Conservation (phyloP, 2,888 invertebrate genomes). For the Plebejus argus region DNA sequence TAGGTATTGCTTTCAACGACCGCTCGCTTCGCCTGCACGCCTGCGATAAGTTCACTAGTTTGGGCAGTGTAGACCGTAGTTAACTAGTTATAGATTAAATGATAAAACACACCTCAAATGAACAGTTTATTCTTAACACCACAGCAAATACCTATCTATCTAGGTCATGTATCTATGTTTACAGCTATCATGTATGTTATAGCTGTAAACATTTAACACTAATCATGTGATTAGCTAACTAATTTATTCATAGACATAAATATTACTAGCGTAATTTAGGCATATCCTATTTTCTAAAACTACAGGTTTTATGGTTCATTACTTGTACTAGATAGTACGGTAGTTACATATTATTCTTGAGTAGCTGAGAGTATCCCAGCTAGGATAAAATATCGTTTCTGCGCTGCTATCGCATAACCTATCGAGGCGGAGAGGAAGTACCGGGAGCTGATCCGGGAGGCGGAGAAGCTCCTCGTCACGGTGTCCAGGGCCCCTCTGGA, state of each 20-base stretch:
- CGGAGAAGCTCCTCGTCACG: slow-evolving; percentile 87
- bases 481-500: slow-evolving; percentile 84
- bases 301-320: background rate
- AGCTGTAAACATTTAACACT: background rate
- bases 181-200: too few species aligned
- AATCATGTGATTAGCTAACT: background rate
- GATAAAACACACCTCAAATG: background rate
- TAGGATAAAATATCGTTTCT: too few species aligned
- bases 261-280: too few species aligned
- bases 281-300: background rate
- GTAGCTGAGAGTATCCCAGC: too few species aligned
- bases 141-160: background rate
- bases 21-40: too few species aligned
- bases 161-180: slow-evolving; percentile 8
- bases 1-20: too few species aligned
- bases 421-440: slow-evolving; percentile 92
- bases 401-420: too few species aligned
- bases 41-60: background rate
- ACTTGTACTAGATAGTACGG: too few species aligned
- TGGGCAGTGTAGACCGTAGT: background rate
- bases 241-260: background rate
- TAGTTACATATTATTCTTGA: too few species aligned
- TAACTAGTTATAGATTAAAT: too few species aligned
- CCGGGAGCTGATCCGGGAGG: slow-evolving; percentile 89
- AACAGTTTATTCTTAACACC: background rate